Percentiles rank a stretch among this genome's conserved stretches.
Conservation (phyloP, 2,888 invertebrate genomes). For the Octonoba sinensis region DNA sequence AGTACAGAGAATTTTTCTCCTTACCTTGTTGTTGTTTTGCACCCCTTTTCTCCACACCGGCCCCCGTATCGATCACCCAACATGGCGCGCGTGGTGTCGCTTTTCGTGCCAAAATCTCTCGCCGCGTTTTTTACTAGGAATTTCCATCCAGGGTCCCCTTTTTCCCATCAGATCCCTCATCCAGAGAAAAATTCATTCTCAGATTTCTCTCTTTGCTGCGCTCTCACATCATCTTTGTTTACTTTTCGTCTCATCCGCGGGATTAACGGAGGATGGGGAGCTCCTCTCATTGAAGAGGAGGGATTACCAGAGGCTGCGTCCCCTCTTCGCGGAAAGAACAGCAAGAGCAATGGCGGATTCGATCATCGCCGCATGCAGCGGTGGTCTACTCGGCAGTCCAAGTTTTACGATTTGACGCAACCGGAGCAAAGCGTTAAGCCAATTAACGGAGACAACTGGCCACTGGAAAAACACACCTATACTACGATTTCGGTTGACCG, state of each 20-base stretch:
- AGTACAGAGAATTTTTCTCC: slow-evolving; percentile 72
- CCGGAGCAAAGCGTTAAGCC: too few relatives aligned
- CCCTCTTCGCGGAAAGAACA: slow-evolving; percentile 32
- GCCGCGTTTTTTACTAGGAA: slow-evolving; percentile 17
- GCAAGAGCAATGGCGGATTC: slow-evolving; percentile 57
- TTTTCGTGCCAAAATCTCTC: slow-evolving; percentile 11
- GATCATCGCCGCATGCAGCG: slow-evolving; percentile 47
- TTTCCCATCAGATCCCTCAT: neutral
- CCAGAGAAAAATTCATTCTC: neutral
- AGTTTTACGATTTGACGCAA: neutral
- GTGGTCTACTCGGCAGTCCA: neutral
- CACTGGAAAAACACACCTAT: too few relatives aligned
- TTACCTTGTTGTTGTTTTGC: neutral
- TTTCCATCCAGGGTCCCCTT: slow-evolving; percentile 9
- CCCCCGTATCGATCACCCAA: slow-evolving; percentile 47
- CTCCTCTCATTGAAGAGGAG: slow-evolving; percentile 1
- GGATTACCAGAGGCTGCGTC: slow-evolving; percentile 37
- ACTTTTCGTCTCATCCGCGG: neutral
- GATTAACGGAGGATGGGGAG: slow-evolving; percentile 24
- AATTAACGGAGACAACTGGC: too few relatives aligned
- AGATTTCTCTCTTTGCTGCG: neutral
- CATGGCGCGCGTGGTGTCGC: slow-evolving; percentile 50
- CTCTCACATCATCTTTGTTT: neutral
- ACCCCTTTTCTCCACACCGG: too few relatives aligned
- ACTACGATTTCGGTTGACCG: too few relatives aligned